phyloP scores from a whole-genome alignment of 2,797 vertebrate species.

The Sibirionetta formosa region DNA sequence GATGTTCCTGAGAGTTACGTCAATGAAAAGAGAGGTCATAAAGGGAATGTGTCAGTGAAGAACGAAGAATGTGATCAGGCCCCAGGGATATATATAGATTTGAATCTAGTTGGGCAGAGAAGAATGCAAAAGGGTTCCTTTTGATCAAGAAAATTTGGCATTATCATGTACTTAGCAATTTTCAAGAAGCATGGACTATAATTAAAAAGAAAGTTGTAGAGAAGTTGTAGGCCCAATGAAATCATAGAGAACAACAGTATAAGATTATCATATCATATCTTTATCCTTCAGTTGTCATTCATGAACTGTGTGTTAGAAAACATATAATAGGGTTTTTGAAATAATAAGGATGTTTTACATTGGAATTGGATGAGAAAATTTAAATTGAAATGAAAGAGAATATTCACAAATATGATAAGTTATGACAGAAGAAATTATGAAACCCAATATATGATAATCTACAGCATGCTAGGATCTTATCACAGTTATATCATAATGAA shows the following conservation, averaged over 20 bases:
- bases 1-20: neutral
- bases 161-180: neutral
- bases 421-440: neutral
- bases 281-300: neutral
- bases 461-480: neutral
- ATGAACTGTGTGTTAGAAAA: neutral
- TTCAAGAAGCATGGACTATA: neutral
- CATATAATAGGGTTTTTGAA: neutral
- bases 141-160: neutral
- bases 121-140: neutral
- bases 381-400: neutral
- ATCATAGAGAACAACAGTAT: neutral
- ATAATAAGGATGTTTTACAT: neutral
- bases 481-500: neutral
- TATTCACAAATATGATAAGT: neutral
- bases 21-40: neutral
- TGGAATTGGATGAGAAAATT: neutral
- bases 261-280: neutral
- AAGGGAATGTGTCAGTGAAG: neutral
- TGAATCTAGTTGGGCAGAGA: neutral
- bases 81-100: neutral
- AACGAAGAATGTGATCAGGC: neutral
- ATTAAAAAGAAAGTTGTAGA: neutral
- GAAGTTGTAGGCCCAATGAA: neutral
- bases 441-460: neutral